phyloP scores from a whole-genome alignment of 1,140 invertebrate species.

The Coptotermes formosanus region DNA sequence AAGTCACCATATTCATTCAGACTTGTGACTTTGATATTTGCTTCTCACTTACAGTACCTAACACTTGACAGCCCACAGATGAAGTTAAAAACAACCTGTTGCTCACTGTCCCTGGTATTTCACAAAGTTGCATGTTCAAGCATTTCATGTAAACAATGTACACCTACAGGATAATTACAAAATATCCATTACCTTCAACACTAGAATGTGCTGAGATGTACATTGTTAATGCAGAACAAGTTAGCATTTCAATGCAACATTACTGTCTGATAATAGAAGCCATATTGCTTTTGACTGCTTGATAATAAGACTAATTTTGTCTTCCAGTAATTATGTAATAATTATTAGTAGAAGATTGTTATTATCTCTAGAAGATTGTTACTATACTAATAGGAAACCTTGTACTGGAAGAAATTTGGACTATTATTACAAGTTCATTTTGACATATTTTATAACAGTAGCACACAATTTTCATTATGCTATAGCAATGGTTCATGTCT shows the following conservation, averaged over 20 bases:
- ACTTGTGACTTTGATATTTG: not conserved
- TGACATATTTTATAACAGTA: not conserved
- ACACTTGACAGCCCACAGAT: not conserved
- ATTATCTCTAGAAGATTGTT: slow-evolving; percentile 11
- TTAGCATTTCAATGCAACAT: not conserved
- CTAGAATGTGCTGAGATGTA: slow-evolving; percentile 2
- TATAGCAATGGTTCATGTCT: not conserved
- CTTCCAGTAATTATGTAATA: slow-evolving; percentile 10
- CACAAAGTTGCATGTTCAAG: not conserved
- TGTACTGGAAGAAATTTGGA: not conserved
- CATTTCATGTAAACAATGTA: not conserved
- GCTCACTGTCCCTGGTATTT: not conserved
- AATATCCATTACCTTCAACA: not conserved
- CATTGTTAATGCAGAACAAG: not conserved
- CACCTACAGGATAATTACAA: not conserved
- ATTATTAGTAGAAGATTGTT: slow-evolving; percentile 1
- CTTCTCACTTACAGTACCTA: not conserved
- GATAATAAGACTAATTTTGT: slow-evolving; percentile 1
- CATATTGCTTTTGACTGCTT: slow-evolving; percentile 14
- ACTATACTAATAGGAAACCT: slow-evolving; percentile 11
- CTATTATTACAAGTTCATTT: not conserved
- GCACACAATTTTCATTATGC: not conserved
- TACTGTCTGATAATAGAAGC: slow-evolving; percentile 12
- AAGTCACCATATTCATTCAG: not conserved
- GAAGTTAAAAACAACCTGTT: not conserved